A percentile compares a stretch with the other conserved stretches of the same genome.
Evolutionary conservation across 2,797 vertebrate species (phyloP).

Genomic region (Leontocebus nigricollis): DNA sequence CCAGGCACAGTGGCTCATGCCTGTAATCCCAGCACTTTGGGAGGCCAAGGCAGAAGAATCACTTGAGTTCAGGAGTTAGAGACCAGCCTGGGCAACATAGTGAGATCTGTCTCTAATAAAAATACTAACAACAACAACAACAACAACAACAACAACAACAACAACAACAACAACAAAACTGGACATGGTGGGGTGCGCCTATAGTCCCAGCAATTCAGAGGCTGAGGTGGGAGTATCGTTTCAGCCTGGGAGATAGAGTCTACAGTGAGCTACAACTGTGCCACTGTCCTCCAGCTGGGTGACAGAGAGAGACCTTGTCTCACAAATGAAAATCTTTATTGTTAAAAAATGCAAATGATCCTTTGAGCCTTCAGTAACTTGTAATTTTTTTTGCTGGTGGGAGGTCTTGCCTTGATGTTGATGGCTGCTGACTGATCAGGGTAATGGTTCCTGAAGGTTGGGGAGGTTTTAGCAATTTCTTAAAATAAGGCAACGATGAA

Average conservation of each 20-base stretch:
- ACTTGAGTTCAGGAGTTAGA: not conserved
- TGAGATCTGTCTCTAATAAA: not conserved
- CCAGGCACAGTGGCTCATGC: not conserved
- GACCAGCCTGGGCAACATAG: not conserved
- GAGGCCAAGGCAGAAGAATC: not conserved
- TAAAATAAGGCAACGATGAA: not conserved
- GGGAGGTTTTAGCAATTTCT: not conserved
- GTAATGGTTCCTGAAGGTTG: not conserved
- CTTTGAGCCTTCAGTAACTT: not conserved
- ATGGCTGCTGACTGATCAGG: not conserved
- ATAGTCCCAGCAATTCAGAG: not conserved
- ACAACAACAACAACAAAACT: too few relatives aligned
- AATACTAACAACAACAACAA: not conserved
- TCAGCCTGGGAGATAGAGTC: too few relatives aligned
- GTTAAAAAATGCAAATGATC: not conserved
- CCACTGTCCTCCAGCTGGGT: not conserved
- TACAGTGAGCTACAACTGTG: not conserved
- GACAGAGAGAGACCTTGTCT: not conserved
- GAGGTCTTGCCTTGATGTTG: not conserved
- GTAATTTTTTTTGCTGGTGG: not conserved
- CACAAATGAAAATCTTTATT: not conserved
- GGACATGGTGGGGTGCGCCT: not conserved
- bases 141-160: too few relatives aligned
- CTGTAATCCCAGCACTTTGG: not conserved
- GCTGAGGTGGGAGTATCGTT: not conserved